These are phyloP conservation scores for Gibbula magus DNA, from an alignment of 2,888 invertebrate species.

Conservation along the genomic window DNA sequence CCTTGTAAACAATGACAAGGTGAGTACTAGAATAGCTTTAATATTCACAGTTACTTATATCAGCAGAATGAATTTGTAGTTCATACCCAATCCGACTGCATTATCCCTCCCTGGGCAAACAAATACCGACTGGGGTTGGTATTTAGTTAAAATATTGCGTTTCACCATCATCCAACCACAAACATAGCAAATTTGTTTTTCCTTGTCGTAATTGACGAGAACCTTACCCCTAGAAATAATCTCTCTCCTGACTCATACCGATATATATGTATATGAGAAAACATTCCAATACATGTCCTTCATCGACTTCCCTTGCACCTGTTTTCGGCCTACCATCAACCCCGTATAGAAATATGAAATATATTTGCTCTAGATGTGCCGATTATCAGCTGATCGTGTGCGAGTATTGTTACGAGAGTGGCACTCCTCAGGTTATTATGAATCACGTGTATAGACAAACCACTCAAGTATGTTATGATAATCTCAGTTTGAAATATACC, in stretches of 20 bases:
- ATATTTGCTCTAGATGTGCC: neutral
- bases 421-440: neutral
- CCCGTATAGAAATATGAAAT: slow-evolving; percentile 2
- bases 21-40: too few species aligned
- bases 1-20: too few species aligned
- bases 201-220: neutral
- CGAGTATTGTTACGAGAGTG: neutral
- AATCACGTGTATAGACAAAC: neutral
- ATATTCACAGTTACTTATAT: too few species aligned
- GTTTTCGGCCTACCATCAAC: neutral
- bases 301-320: neutral
- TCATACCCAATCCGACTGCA: too few species aligned
- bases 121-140: neutral
- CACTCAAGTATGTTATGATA: neutral
- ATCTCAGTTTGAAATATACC: neutral
- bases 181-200: slow-evolving; percentile 1
- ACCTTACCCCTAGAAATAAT: neutral
- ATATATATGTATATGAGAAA: slow-evolving; percentile 17
- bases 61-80: too few species aligned
- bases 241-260: neutral
- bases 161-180: slow-evolving; percentile 1
- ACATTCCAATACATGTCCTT: neutral
- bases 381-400: neutral
- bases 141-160: slow-evolving; percentile 20
- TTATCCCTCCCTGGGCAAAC: neutral